Percentiles rank a stretch among this genome's conserved stretches.
These are phyloP conservation scores for Sturnira hondurensis DNA, from an alignment of 2,113 vertebrate genomes.

Conservation along the genomic window DNA sequence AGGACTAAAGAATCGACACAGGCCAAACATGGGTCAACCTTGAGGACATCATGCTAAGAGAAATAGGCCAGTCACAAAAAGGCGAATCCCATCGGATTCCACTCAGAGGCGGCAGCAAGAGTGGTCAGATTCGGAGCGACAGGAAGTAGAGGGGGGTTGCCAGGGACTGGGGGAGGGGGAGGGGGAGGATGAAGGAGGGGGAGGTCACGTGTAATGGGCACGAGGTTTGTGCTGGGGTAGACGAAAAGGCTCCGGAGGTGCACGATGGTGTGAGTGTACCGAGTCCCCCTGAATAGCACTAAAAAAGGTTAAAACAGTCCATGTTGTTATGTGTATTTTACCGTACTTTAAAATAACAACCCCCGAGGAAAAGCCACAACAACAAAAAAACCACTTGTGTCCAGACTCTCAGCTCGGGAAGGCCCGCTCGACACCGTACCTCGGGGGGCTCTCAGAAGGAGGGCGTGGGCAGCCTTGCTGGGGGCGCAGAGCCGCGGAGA, in stretches of 20 bases:
- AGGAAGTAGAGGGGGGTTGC: background rate
- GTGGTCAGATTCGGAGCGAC: background rate
- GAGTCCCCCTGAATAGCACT: background rate
- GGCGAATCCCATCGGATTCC: background rate
- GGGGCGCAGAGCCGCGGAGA: background rate
- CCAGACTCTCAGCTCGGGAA: background rate
- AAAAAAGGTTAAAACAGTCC: background rate
- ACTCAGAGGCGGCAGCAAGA: background rate
- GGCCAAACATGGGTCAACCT: background rate
- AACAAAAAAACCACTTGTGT: background rate
- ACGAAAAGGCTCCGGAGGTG: background rate
- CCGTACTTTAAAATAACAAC: background rate
- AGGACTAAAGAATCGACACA: background rate
- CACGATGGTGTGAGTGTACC: background rate
- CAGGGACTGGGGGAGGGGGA: fast-evolving
- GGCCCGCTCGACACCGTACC: conserved; percentile 32
- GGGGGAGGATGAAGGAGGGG: no score
- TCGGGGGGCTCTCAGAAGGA: conserved; percentile 46
- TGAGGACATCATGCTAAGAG: background rate
- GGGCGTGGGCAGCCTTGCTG: conserved; percentile 4
- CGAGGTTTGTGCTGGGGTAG: background rate
- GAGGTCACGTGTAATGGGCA: background rate
- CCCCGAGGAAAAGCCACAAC: background rate
- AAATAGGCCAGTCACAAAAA: background rate
- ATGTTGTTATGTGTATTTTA: background rate